Evolutionary conservation across 2,113 vertebrate genomes (phyloP).

Genomic region (Mastomys natalensis): DNA sequence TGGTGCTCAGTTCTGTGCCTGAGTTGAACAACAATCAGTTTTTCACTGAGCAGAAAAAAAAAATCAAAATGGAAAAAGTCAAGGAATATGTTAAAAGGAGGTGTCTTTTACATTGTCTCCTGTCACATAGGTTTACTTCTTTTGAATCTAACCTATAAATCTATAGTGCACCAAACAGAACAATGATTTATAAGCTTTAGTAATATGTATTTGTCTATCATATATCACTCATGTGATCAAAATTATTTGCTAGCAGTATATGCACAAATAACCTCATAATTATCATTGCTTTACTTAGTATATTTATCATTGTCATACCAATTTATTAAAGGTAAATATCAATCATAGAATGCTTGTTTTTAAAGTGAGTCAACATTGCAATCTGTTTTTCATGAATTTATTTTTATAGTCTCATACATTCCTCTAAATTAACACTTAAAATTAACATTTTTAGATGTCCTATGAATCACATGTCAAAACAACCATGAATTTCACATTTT

Average conservation of each 20-base stretch:
- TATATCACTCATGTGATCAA: background rate
- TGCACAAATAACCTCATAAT: background rate
- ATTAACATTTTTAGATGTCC: background rate
- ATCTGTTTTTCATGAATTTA: background rate
- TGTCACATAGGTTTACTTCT: background rate
- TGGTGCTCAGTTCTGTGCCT: background rate
- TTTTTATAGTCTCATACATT: background rate
- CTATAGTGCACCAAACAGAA: background rate
- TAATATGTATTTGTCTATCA: background rate
- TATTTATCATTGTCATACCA: background rate
- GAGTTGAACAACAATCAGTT: constrained; percentile 45
- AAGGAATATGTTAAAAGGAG: background rate
- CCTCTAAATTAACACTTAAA: background rate
- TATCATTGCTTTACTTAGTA: background rate
- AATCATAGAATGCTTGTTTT: background rate
- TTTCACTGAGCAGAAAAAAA: background rate
- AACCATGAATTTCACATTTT: background rate
- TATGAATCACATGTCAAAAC: background rate
- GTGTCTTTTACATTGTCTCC: background rate
- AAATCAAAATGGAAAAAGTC: background rate
- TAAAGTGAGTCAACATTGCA: background rate
- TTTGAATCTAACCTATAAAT: background rate
- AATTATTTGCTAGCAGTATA: background rate
- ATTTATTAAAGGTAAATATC: constrained; percentile 23
- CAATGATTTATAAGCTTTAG: background rate